A percentile compares a stretch with the other conserved stretches of the same genome.
phyloP scores from a whole-genome alignment of 1,140 invertebrate species.

The Brachystomella parvula region DNA sequence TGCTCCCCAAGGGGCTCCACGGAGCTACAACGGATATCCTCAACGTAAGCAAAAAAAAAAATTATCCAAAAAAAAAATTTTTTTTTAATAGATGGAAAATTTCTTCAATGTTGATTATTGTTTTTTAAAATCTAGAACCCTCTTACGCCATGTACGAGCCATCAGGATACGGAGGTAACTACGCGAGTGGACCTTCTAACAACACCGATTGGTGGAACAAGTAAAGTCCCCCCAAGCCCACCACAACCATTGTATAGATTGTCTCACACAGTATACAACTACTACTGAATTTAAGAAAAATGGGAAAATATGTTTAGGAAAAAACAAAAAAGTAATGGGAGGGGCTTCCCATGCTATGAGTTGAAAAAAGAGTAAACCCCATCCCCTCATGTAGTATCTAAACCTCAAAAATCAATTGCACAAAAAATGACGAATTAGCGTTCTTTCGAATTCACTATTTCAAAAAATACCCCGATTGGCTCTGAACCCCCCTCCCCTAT shows the following conservation, averaged over 20 bases:
- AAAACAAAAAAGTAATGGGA: too few relatives aligned
- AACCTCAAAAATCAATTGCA: too few relatives aligned
- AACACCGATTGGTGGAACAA: constrained; percentile 34
- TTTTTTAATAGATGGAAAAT: neutral
- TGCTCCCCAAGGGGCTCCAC: neutral
- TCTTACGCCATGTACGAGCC: constrained; percentile 26
- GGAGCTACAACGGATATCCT: constrained; percentile 15
- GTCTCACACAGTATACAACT: neutral
- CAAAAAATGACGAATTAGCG: too few relatives aligned
- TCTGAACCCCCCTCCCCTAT: neutral
- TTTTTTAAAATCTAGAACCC: constrained; percentile 27
- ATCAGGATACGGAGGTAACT: constrained; percentile 30
- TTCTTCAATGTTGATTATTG: too few relatives aligned
- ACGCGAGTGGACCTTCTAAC: constrained; percentile 11
- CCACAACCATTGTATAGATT: neutral
- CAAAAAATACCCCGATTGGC: neutral
- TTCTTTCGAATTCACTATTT: neutral
- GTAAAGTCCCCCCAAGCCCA: constrained; percentile 17
- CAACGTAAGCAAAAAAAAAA: constrained; percentile 7
- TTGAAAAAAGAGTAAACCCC: too few relatives aligned
- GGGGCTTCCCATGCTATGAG: too few relatives aligned
- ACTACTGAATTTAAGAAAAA: neutral
- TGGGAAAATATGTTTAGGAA: too few relatives aligned
- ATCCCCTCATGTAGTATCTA: too few relatives aligned
- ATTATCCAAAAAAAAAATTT: neutral